phyloP scores from a whole-genome alignment of 2,797 vertebrate species.

The Enteromius fasciolatus region DNA sequence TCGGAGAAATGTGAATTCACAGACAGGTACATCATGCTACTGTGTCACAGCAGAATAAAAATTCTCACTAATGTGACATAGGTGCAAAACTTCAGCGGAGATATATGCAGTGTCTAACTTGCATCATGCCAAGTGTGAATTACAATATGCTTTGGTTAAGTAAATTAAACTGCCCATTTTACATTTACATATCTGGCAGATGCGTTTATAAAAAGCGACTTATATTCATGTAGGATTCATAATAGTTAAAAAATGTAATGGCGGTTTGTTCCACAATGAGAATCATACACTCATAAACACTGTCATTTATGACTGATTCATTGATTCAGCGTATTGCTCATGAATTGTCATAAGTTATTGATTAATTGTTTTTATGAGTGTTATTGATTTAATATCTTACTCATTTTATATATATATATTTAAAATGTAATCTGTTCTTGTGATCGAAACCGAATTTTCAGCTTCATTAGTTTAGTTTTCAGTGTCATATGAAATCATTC shows the following conservation, averaged over 20 bases:
- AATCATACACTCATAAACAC: background rate
- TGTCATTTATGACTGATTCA: background rate
- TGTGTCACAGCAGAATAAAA: background rate
- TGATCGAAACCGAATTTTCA: background rate
- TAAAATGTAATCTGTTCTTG: background rate
- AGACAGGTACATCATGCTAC: conserved; percentile 24
- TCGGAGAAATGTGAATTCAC: conserved; percentile 20
- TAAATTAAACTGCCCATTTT: background rate
- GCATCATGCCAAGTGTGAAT: background rate
- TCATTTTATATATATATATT: background rate
- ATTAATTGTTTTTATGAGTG: background rate
- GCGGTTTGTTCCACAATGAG: background rate
- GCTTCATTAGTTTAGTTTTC: background rate
- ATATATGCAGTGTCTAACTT: conserved; percentile 9
- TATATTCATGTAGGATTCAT: background rate
- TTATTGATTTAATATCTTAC: background rate
- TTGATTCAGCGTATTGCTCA: background rate
- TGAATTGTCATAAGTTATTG: background rate
- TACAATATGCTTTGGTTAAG: background rate
- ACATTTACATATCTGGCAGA: background rate
- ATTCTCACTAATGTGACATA: background rate
- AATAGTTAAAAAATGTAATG: background rate
- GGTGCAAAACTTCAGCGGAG: background rate
- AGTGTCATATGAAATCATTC: background rate
- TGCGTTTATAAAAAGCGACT: background rate